These are phyloP conservation scores for Hemibagrus guttatus DNA, from an alignment of 2,797 vertebrate genomes.

Conservation along the genomic window DNA sequence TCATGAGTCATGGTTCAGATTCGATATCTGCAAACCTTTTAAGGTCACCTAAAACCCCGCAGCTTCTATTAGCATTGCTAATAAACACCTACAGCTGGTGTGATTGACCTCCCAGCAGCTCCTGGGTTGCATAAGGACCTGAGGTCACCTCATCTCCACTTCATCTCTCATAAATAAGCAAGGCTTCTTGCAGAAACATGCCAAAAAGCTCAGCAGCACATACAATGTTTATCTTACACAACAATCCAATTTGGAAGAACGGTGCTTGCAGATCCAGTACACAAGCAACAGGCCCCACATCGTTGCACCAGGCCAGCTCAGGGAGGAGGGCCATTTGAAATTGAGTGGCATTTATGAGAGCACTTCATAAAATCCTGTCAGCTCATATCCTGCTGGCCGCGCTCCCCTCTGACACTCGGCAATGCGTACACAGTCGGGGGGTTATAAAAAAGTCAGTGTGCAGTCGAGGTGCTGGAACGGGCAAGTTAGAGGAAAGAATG, in stretches of 20 bases:
- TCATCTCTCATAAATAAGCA: conserved; percentile 16
- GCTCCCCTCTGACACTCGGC: conserved; percentile 50
- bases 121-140: neutral
- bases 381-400: conserved; percentile 53
- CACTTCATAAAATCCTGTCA: conserved; percentile 61
- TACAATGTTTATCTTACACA: conserved; percentile 11
- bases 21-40: neutral
- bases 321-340: conserved; percentile 52
- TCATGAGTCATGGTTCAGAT: neutral
- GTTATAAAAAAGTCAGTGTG: conserved; percentile 42
- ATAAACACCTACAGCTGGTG: conserved; percentile 7
- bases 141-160: conserved; percentile 1
- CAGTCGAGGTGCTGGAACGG: conserved; percentile 36
- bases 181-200: neutral
- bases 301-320: conserved; percentile 30
- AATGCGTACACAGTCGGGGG: conserved; percentile 45
- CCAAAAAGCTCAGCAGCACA: neutral
- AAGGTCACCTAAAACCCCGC: neutral
- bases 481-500: conserved; percentile 7
- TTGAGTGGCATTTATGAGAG: conserved; percentile 64
- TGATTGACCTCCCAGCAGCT: conserved; percentile 11
- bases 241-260: neutral
- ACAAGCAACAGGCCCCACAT: conserved; percentile 37
- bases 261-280: neutral
- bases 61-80: conserved; percentile 29